Evolutionary conservation across 2,888 invertebrate genomes (phyloP), one percentile per base, ranked within the genome.

Genomic region (Chalcosyrphus nemorum): DNA sequence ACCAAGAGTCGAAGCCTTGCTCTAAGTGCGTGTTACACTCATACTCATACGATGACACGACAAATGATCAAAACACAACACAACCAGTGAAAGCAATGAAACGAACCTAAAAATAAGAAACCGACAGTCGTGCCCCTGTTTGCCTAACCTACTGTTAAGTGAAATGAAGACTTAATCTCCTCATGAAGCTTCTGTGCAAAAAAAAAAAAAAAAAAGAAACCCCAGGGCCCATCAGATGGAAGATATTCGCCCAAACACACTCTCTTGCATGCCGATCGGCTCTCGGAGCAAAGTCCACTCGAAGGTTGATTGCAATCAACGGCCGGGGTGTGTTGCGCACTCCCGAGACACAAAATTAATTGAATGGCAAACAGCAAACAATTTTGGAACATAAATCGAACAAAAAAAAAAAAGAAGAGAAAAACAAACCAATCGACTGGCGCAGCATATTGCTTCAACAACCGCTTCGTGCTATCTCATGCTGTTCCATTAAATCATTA

Each of bases 401-500:
- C n/a, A 45, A 35, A 72, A 50, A 11, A 24, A 32, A 59, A 41
- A 57, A 61, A 56, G 2, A 29, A 21, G 27, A 21, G 15, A 61
- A 59, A 35, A 47, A n/a, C 43, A 41, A 21, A 70, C 9, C 13
- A 50, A 50, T 63, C 56, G 41, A 63, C 43, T 52, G 66, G 52
- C 32, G 29, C 43, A 32, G 54, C 47, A 41, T 56, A 56, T 43
- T 68, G 68, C 75, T 65, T 52, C 32, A 38, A 77, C 41, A 9
- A 63, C 32, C 17, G 56, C 29, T 15, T 35, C 32, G 6, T 35
- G 32, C 70, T 61, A 17, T 45, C 13, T 13, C 68, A 47, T 43
- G 61, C 11, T 54, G 47, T 24, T 59, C 27, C 71, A 81, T 76
- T 81, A 71, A 76, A 71, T 81, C 65, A 81, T 71, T 76, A 70